A percentile compares a stretch with the other conserved stretches of the same genome.
phyloP scores from a whole-genome alignment of 2,113 vertebrate species.

The Pangasianodon gigas region DNA sequence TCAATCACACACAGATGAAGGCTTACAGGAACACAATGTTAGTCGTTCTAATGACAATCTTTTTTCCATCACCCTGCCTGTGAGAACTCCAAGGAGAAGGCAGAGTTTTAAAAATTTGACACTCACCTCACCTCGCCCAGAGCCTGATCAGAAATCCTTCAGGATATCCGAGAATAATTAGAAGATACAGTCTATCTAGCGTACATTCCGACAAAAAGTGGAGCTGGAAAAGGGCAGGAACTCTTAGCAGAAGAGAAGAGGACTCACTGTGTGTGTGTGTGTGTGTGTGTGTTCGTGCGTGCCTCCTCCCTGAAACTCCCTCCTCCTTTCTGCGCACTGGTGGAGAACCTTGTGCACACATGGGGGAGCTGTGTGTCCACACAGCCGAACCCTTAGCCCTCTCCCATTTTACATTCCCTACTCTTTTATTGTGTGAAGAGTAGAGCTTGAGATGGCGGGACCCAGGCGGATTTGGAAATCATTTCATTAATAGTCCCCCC shows the following conservation, averaged over 20 bases:
- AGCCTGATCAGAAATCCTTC: slow-evolving; percentile 26
- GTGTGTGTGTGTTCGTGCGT: neutral
- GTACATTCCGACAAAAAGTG: slow-evolving; percentile 27
- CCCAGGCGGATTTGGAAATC: neutral
- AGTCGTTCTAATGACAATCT: neutral
- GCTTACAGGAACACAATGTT: neutral
- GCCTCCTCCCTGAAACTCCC: slow-evolving; percentile 40
- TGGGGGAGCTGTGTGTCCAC: slow-evolving; percentile 51
- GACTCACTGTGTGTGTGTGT: slow-evolving; percentile 5
- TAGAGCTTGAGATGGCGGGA: slow-evolving; percentile 25
- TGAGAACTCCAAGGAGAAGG: neutral
- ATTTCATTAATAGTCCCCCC: neutral
- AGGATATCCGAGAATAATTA: slow-evolving; percentile 16
- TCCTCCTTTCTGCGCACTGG: neutral
- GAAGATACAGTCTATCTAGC: neutral
- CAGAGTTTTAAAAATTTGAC: neutral
- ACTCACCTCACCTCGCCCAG: slow-evolving; percentile 24
- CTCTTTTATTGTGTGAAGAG: neutral
- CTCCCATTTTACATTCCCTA: slow-evolving; percentile 17
- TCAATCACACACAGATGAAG: neutral
- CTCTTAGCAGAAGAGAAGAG: slow-evolving; percentile 18
- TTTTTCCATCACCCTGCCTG: slow-evolving; percentile 5
- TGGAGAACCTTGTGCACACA: slow-evolving; percentile 32
- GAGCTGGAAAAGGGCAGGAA: slow-evolving; percentile 18
- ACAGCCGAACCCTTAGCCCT: neutral